These are phyloP conservation scores for Brachyopa scutellaris DNA, from an alignment of 2,888 invertebrate genomes.

Conservation along the genomic window DNA sequence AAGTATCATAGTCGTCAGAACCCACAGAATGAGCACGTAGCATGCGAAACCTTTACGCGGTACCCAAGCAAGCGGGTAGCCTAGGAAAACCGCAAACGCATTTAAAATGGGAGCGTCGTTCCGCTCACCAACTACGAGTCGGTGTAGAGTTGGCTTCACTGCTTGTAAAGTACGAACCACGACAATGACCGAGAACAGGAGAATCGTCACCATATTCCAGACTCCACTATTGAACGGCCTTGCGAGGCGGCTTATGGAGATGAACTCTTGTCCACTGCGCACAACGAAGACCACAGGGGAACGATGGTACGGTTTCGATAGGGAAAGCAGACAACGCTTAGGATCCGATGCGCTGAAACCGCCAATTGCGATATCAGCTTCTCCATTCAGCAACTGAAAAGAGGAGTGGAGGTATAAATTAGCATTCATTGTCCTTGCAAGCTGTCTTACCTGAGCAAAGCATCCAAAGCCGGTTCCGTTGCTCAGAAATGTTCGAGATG, in stretches of 20 bases:
- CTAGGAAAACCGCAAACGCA: slow-evolving; percentile 74
- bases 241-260: slow-evolving; percentile 73
- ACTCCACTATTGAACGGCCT: slow-evolving; percentile 74
- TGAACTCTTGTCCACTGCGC: slow-evolving; percentile 69
- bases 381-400: slow-evolving; percentile 73
- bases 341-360: slow-evolving; percentile 75
- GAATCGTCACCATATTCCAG: slow-evolving; percentile 73
- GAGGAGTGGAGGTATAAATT: not conserved
- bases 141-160: not conserved
- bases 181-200: not conserved
- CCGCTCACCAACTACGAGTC: slow-evolving; percentile 66
- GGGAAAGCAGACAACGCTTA: slow-evolving; percentile 72
- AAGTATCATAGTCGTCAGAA: slow-evolving; percentile 76
- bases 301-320: slow-evolving; percentile 75
- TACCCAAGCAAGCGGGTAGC: slow-evolving; percentile 74
- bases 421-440: not conserved
- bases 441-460: slow-evolving; percentile 75
- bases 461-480: slow-evolving; percentile 73
- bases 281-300: slow-evolving; percentile 76
- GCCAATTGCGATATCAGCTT: slow-evolving; percentile 76
- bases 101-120: slow-evolving; percentile 73
- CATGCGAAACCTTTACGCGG: slow-evolving; percentile 75
- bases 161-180: slow-evolving; percentile 5
- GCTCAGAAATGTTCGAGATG: slow-evolving; percentile 59
- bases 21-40: slow-evolving; percentile 76